Percentiles rank a stretch among this genome's conserved stretches.
These are phyloP conservation scores for Parazoanthus darwini DNA, from an alignment of 92 coral and sea anemone genomes.

Conservation along the genomic window DNA sequence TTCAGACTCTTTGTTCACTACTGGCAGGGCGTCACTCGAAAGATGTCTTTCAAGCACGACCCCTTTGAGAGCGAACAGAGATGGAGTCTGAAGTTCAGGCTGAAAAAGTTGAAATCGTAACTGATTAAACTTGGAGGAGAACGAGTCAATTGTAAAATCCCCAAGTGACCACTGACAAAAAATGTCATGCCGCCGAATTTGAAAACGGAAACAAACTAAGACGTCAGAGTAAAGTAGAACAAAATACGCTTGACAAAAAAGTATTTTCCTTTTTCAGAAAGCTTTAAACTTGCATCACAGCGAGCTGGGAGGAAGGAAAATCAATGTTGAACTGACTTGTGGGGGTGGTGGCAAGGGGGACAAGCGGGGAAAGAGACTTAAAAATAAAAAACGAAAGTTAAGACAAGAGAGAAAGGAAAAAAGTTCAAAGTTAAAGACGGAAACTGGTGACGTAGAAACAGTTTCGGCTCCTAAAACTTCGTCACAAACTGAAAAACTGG, in stretches of 20 bases:
- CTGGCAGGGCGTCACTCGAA: too few species aligned
- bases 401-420: conserved; percentile 65
- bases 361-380: conserved; percentile 67
- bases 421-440: conserved; percentile 25
- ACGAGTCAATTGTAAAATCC: too few species aligned
- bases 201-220: too few species aligned
- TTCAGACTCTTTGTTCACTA: too few species aligned
- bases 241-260: background rate
- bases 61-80: too few species aligned
- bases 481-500: background rate
- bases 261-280: conserved; percentile 63
- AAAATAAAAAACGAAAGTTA: conserved; percentile 72
- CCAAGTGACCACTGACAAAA: too few species aligned
- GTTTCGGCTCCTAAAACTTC: background rate
- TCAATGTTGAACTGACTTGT: conserved; percentile 95
- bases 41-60: too few species aligned
- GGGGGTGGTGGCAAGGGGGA: conserved; percentile 99
- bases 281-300: conserved; percentile 95
- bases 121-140: too few species aligned
- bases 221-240: background rate
- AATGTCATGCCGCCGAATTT: too few species aligned
- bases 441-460: conserved; percentile 2
- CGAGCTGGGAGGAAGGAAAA: conserved; percentile 78
- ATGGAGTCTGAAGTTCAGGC: too few species aligned
- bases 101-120: too few species aligned